These are phyloP conservation scores for Hyalella azteca DNA, from an alignment of 2,888 invertebrate genomes.

Conservation along the genomic window DNA sequence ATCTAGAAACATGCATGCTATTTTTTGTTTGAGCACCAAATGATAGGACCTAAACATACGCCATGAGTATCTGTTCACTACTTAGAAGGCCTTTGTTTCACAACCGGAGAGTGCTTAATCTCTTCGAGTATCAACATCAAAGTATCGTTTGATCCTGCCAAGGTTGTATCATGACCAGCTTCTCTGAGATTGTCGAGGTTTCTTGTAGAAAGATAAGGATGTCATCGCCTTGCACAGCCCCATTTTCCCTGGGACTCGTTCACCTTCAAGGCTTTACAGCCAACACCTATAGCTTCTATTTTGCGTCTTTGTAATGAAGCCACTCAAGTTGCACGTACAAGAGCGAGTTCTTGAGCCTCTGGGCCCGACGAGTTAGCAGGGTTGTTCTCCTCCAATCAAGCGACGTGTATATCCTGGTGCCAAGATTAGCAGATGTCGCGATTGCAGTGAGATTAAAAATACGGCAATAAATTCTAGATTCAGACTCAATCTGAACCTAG, in stretches of 20 bases:
- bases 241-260: background rate
- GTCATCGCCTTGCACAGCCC: background rate
- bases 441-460: background rate
- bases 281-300: background rate
- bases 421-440: conserved; percentile 19
- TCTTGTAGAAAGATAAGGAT: conserved; percentile 20
- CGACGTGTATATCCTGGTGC: background rate
- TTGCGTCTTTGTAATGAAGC: background rate
- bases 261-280: no score
- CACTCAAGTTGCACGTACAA: background rate
- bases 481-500: no score
- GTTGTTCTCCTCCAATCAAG: conserved; percentile 9
- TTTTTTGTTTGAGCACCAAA: background rate
- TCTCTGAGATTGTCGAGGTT: background rate
- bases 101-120: background rate
- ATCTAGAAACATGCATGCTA: background rate
- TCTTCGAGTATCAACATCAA: conserved; percentile 1
- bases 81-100: background rate
- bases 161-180: background rate
- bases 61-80: background rate
- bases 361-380: background rate
- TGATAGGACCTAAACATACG: background rate
- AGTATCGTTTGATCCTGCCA: conserved; percentile 6
- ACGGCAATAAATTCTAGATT: no score
- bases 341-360: background rate